Evolutionary conservation across 2,888 invertebrate genomes (phyloP), one percentile per base, ranked within the genome.

Genomic region (Anoplius nigerrimus): DNA sequence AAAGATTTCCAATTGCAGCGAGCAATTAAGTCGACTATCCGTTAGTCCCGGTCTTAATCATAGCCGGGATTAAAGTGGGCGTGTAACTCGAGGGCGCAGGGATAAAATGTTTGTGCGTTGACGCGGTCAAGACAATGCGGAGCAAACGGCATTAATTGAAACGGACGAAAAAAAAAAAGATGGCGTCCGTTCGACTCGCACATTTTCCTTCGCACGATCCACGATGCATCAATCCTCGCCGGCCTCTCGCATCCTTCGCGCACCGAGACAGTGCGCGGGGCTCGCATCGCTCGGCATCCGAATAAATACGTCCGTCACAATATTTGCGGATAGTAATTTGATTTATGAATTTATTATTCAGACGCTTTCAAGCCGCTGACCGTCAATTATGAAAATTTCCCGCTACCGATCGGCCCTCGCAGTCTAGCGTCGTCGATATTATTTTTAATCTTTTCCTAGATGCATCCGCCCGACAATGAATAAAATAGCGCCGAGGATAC

Each of bases 261-360:
- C 71, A 64, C 53, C 21, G 56, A 69, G 69, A 71, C 62, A 65
- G 66, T 62, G 63, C 65, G 51, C 45, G 48, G 59, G 46, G 34
- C 43, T 48, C 58, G 51, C 51, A 34, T 53, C 51, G 20, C n/a
- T n/a, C 57, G 72, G 64, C 66, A 61, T 48, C 57, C 46, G 54
- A 65, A 68, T 63, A 69, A 71, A 67, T 65, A 64, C 69, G 74
- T 69, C 71, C 63, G 66, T 78, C 78, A 72, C 51, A 54, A 43
- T 62, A 63, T 69, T 73, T 66, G 60, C 61, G 55, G 15, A 48
- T 63, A 60, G 68, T 79, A 73, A 79, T 69, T 65, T 71, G 72
- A 74, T 74, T 76, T 79, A 73, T 69, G 72, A 71, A 76, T 75
- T 74, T 79, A 79, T 79, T 72, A 74, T 73, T 75, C 67, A 55